Percentiles rank a stretch among this genome's conserved stretches.
phyloP scores from a whole-genome alignment of 2,797 vertebrate genomes.

The Diglossa cyanea region DNA sequence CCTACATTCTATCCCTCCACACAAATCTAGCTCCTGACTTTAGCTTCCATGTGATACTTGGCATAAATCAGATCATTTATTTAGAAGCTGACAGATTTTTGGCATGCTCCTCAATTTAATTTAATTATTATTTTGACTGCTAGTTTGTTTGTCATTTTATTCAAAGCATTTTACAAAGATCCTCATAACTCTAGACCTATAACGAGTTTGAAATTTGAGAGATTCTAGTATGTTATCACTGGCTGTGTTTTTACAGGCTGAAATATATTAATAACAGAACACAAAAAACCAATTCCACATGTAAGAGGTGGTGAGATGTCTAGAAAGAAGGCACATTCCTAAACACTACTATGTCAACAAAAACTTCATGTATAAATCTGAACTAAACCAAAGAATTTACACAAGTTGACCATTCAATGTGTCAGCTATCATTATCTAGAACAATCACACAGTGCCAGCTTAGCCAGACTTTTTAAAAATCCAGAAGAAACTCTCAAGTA shows the following conservation, averaged over 20 bases:
- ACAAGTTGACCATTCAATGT: not conserved
- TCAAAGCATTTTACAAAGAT: not conserved
- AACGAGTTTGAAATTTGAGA: not conserved
- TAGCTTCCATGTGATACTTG: not conserved
- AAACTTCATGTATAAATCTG: not conserved
- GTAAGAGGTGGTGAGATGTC: not conserved
- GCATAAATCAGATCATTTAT: not conserved
- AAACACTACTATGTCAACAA: not conserved
- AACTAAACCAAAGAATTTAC: not conserved
- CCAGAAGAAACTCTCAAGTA: not conserved
- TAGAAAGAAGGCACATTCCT: not conserved
- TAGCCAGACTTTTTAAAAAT: not conserved
- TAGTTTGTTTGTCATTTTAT: not conserved
- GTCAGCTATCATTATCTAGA: not conserved
- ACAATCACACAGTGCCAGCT: not conserved
- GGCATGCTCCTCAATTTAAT: not conserved
- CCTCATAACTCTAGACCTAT: not conserved
- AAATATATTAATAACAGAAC: not conserved
- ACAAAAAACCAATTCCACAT: not conserved
- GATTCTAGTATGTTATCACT: not conserved
- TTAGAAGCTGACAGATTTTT: not conserved
- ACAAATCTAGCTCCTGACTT: not conserved
- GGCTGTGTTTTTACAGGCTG: not conserved
- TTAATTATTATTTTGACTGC: not conserved
- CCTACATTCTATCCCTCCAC: no score